Evolutionary conservation across 2,113 vertebrate genomes (phyloP).

Genomic region (Parus major): DNA sequence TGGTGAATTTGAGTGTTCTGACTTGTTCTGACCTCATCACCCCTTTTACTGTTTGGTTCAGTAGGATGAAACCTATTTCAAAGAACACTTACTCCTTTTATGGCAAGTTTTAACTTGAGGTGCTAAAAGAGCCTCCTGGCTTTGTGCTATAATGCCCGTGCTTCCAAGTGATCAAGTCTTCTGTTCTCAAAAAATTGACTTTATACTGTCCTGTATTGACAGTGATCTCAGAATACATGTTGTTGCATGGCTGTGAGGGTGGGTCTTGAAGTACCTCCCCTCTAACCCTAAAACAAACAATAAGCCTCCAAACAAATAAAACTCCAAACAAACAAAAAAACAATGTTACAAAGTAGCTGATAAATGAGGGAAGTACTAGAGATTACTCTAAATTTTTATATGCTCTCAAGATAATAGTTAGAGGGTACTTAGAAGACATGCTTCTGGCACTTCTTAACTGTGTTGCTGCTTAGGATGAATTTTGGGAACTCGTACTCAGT

Average conservation of each 20-base stretch:
- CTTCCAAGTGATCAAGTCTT: neutral
- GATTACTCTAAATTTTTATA: neutral
- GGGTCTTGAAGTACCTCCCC: neutral
- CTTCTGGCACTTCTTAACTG: neutral
- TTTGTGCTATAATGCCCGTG: neutral
- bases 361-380: neutral
- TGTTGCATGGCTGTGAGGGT: neutral
- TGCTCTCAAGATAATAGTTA: neutral
- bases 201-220: neutral
- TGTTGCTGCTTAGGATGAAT: neutral
- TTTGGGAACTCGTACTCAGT: neutral
- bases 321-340: neutral
- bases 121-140: neutral
- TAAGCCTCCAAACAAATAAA: neutral
- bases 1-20: neutral
- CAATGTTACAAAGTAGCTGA: neutral
- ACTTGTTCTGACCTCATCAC: neutral
- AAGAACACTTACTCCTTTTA: neutral
- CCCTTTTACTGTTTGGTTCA: neutral
- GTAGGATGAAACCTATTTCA: neutral
- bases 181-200: neutral
- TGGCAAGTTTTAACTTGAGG: neutral
- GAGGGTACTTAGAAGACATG: neutral
- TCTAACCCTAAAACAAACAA: no score
- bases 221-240: neutral